These are phyloP conservation scores for Hydropotes inermis DNA, from an alignment of 2,113 vertebrate genomes.

Conservation along the genomic window DNA sequence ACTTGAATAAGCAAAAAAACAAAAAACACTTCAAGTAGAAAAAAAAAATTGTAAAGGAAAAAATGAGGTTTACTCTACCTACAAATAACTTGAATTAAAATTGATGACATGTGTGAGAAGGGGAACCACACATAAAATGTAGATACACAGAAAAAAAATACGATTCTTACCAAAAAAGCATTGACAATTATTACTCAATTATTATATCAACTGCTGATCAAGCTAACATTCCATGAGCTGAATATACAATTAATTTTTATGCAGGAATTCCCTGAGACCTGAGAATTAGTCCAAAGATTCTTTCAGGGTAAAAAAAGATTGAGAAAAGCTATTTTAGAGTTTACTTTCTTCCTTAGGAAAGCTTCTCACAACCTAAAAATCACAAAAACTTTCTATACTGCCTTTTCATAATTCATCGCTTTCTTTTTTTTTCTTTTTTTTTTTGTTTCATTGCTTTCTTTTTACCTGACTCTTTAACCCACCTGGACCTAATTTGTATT, in stretches of 20 bases:
- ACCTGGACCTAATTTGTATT: not conserved
- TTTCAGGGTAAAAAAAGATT: not conserved
- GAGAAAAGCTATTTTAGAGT: not conserved
- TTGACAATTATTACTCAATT: not conserved
- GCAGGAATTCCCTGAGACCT: not conserved
- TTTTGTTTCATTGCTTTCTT: not conserved
- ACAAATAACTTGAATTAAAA: not conserved
- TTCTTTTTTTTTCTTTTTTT: not conserved
- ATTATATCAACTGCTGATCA: not conserved
- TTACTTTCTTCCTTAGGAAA: not conserved
- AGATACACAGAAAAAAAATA: not conserved
- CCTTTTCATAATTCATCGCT: not conserved
- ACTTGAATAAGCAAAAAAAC: not conserved
- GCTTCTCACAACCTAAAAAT: not conserved
- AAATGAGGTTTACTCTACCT: not conserved
- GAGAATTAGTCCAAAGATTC: not conserved
- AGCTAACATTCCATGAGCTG: not conserved
- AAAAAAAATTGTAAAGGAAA: not conserved
- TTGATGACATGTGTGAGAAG: not conserved
- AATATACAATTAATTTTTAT: not conserved
- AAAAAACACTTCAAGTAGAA: not conserved
- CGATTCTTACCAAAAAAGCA: not conserved
- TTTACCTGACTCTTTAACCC: not conserved
- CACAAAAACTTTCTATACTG: not conserved
- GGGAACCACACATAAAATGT: not conserved